Base-by-base conservation (phyloP, 2,113 vertebrate genomes). In the Pedetes capensis region DNA sequence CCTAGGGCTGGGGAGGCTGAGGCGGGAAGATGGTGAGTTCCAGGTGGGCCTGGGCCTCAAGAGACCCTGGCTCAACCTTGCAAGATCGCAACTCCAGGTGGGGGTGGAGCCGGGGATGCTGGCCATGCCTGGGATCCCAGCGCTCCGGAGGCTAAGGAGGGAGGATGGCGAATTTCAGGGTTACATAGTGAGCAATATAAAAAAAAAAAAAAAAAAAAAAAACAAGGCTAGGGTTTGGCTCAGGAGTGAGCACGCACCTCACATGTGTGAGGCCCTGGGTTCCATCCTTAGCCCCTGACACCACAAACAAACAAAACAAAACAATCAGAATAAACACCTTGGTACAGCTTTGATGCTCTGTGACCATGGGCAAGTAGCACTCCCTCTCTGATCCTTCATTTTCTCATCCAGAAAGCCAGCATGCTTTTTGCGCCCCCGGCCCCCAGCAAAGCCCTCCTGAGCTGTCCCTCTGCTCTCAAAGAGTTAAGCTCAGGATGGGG, bases 381-480 rank as follows among this genome's bases (percentile, higher is more conserved):
- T 9, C 42, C 42, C 20, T 42, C 37, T 79, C 64, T 3, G 71
- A 64, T 6, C 59, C 47, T 71, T 6, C 0, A 1, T 53, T 64
- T 92, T 47, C 44, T 68, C 68, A 49, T 68, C 61, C 44, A 32
- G 83, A 57, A 42, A 6, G 20, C 4, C 1, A 12, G 29, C 27
- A 39, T 1, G 25, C 18, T 42, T 25, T 34, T 29, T 1, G 18
- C 18, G 0, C 39, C 23, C 7, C 16, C n/a, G n/a, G 1, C 0
- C 22, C 44, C 11, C 27, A 8, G 27, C 8, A n/a, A 57, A 18
- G 29, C 86, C 44, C 81, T 23, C 49, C 9, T 51, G 49, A 59
- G 47, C 29, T 49, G 59, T 44, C 0, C 91, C n/a, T 91, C 78
- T 47, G 3, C 37, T 37, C 72, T n/a, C 2, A 1, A 42, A 79